phyloP scores from a whole-genome alignment of 2,797 vertebrate genomes.

The Acropternis orthonyx region DNA sequence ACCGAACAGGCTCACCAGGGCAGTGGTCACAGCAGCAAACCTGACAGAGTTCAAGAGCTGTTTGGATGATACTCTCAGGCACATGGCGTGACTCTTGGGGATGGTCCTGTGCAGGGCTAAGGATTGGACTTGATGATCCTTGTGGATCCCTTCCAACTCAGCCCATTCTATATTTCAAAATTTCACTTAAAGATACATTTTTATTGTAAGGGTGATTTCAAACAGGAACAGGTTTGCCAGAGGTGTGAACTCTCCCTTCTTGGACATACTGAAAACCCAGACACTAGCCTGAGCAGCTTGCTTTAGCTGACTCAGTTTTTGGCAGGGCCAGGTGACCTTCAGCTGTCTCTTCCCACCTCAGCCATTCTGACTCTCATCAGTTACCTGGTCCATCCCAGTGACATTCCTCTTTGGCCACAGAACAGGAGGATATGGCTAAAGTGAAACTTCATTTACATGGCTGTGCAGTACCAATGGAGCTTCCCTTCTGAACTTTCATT shows the following conservation, averaged over 20 bases:
- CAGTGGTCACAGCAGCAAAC: too few species aligned
- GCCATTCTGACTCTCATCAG: background rate
- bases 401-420: background rate
- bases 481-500: background rate
- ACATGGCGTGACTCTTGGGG: too few species aligned
- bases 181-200: background rate
- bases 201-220: background rate
- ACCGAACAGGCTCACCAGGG: too few species aligned
- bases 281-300: background rate
- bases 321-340: background rate
- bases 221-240: background rate
- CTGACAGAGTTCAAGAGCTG: too few species aligned
- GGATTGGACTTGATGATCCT: too few species aligned
- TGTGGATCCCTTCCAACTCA: too few species aligned
- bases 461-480: background rate
- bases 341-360: background rate
- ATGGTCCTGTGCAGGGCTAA: too few species aligned
- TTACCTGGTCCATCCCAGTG: background rate
- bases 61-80: too few species aligned
- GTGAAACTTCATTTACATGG: background rate
- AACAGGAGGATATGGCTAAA: background rate
- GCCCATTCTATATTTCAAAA: background rate
- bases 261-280: background rate
- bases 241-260: too few species aligned
- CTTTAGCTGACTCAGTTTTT: background rate